Evolutionary conservation across 2,888 invertebrate genomes (phyloP), one percentile per base, ranked within the genome.

Genomic region (Meteorus cinctellus): DNA sequence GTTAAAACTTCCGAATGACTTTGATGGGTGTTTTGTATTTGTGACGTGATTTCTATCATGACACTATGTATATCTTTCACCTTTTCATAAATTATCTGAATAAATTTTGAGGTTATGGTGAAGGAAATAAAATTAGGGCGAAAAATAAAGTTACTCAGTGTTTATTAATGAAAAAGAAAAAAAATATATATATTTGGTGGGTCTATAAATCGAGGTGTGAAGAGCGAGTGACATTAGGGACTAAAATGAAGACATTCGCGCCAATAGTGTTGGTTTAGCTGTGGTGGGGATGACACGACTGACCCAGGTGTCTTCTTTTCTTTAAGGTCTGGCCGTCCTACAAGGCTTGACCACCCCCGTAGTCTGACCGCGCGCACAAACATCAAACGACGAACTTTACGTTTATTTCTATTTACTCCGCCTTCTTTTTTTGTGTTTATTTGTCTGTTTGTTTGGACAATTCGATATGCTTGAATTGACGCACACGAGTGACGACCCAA

Each of bases 381-480:
- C 79, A 77, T 76, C 65, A 78, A 77, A 71, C 71, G 67, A 67
- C 68, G 34, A 45, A 34, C 45, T 74, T 75, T 60, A 31, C 70
- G 12, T 51, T 62, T 48, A 31, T 59, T 27, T 55, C 60, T 45
- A 24, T 60, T 51, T 8, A 55, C 55, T 8, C 55, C 55, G 55
- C 55, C 55, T 55, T 19, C 19, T 55, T 55, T 48, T 66, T 74
- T 74, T 73, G 80, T 85, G 85, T 83, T 86, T 85, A 84, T 83
- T 85, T 85, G 83, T 78, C 83, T 85, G 85, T 84, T 85, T 86
- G 83, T 83, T 83, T 82, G 81, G 79, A 81, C 73, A 65, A 81
- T 82, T 78, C 81, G 81, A 82, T 79, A 80, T 80, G 76, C 76
- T 75, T 71, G 60, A 31, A 41, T 77, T 75, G 51, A 24, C 36